Base-by-base conservation (phyloP, 2,113 vertebrate species). In the Zapus hudsonius region DNA sequence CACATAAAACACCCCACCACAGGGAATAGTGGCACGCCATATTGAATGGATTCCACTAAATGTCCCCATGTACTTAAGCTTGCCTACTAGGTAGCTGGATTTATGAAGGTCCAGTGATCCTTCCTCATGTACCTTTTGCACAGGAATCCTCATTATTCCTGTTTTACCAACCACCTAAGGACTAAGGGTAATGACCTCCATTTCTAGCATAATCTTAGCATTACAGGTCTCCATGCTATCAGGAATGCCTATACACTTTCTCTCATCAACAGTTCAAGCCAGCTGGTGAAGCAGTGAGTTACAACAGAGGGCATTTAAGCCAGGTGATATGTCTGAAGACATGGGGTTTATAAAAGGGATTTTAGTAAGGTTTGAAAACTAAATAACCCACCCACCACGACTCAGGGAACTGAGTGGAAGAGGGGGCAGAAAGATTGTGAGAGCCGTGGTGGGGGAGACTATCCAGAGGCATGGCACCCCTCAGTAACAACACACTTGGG, bases 41-140 rank as follows among this genome's bases (percentile, higher is more conserved):
- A 52, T 52, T 52, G 52, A 52, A 52, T 7, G 52, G 11, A 52
- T 52, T 52, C 52, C 52, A 52, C 52, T 52, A 15, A 52, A 7
- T 13, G 12, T 10, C 4, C 1, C 33, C 16, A 33, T 0, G 0
- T 6, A 42, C 59, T 61, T 4, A 20, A 2, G 3, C 42, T 33
- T 63, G n/a, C n/a, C 3, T 33, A 70, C 70, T 1, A 64, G 31
- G 38, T 22, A 36, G 27, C 25, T 27, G 10, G 64, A 59, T 27
- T 87, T 64, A 29, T 89, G 87, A 73, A 33, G 38, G 63, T 59
- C 13, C 36, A 25, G n/a, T 81, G 17, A 63, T 25, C 20, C 25
- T 55, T 69, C 16, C 15, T n/a, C n/a, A 29, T 42, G 22, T n/a
- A 16, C 29, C 67, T 15, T 92, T 31, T 42, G 6, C 12, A 9